Evolutionary conservation across 2,797 vertebrate species (phyloP).

Genomic region (Scolopax rusticola): DNA sequence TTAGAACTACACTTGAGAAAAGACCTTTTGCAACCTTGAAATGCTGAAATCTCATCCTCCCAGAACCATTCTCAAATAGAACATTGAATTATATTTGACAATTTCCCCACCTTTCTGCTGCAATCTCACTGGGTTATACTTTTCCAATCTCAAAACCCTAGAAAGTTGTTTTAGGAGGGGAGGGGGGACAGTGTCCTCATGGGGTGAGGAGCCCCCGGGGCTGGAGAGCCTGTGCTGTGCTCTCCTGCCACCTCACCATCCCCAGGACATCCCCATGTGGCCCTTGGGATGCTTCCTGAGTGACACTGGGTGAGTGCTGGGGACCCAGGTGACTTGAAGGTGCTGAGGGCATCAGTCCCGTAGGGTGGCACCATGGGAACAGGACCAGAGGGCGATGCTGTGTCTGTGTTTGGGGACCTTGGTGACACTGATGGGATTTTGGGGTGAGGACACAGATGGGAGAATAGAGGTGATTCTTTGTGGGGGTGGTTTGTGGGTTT

Average conservation of each 20-base stretch:
- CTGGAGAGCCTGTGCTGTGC: background rate
- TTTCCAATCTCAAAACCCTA: background rate
- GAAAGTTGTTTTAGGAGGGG: background rate
- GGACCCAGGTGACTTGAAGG: accelerated
- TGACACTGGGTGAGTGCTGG: background rate
- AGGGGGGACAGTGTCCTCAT: background rate
- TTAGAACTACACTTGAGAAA: background rate
- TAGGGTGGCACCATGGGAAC: background rate
- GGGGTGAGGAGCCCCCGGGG: background rate
- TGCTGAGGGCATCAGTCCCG: background rate
- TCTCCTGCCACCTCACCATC: accelerated
- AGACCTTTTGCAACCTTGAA: background rate
- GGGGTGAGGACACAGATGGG: accelerated
- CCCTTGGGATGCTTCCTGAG: background rate
- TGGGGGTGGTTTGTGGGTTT: background rate
- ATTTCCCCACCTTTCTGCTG: background rate
- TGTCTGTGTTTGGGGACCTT: background rate
- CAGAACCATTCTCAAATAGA: background rate
- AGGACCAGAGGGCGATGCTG: accelerated
- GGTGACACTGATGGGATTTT: background rate
- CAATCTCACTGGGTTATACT: background rate
- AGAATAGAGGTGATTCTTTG: background rate
- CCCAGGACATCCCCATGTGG: accelerated
- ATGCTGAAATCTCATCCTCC: background rate
- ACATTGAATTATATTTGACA: background rate